phyloP scores from a whole-genome alignment of 2,888 invertebrate genomes.

The Thecocarcelia acutangulata region DNA sequence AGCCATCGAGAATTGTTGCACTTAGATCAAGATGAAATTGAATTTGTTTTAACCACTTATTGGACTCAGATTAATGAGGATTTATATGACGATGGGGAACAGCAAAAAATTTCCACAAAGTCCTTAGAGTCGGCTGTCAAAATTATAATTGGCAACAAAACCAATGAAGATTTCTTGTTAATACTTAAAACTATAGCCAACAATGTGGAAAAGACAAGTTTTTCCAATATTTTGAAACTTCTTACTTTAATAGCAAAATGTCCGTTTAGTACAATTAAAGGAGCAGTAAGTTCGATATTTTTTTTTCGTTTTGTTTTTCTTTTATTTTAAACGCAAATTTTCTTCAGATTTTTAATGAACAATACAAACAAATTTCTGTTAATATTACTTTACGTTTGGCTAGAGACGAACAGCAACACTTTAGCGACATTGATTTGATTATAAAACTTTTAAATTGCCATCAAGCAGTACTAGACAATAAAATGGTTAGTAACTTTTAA shows the following conservation, averaged over 20 bases:
- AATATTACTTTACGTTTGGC: conserved; percentile 73
- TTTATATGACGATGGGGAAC: conserved; percentile 63
- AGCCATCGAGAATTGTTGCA: conserved; percentile 75
- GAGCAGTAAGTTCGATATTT: conserved; percentile 74
- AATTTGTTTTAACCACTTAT: conserved; percentile 78
- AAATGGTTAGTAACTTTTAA: conserved; percentile 71
- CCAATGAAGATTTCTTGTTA: conserved; percentile 78
- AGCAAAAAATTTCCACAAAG: conserved; percentile 61
- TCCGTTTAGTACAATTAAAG: conserved; percentile 77
- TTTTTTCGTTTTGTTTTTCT: background rate
- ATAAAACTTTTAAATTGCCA: conserved; percentile 75
- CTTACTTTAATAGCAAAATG: conserved; percentile 77
- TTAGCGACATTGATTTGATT: conserved; percentile 69
- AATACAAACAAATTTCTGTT: conserved; percentile 77
- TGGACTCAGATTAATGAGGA: conserved; percentile 78
- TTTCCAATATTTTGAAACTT: conserved; percentile 73
- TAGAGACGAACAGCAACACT: conserved; percentile 67
- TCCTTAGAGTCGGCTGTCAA: conserved; percentile 75
- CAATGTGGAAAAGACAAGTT: conserved; percentile 68
- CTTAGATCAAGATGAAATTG: conserved; percentile 79
- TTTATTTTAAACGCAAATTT: background rate
- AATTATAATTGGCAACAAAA: conserved; percentile 77
- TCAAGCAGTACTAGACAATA: conserved; percentile 75
- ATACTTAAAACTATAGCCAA: conserved; percentile 73
- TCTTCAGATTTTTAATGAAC: conserved; percentile 79